Conservation (phyloP, 2,797 vertebrate genomes). For the Cyclopterus lumpus region DNA sequence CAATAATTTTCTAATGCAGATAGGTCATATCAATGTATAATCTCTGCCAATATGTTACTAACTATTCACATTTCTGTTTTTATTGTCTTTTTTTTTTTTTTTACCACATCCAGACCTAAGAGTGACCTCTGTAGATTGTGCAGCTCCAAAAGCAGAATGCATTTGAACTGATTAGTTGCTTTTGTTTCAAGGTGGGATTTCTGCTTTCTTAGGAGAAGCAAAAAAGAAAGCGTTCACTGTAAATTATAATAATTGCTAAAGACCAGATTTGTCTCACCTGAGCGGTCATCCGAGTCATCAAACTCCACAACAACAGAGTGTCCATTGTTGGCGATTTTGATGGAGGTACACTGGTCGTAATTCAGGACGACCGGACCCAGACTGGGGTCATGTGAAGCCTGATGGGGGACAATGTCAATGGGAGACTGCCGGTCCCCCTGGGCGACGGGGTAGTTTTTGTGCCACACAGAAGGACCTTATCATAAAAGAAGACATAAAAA, state of each 20-base stretch:
- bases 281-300: slow-evolving; percentile 90
- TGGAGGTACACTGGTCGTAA: slow-evolving; percentile 90
- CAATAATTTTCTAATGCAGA: background rate
- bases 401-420: slow-evolving; percentile 89
- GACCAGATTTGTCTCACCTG: slow-evolving; percentile 80
- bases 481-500: slow-evolving; percentile 8
- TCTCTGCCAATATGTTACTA: background rate
- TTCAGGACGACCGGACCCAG: slow-evolving; percentile 85
- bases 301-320: slow-evolving; percentile 96
- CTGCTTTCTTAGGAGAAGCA: background rate
- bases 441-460: slow-evolving; percentile 91
- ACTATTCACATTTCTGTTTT: background rate
- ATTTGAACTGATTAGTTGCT: background rate
- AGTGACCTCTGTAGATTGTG: background rate
- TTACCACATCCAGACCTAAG: background rate
- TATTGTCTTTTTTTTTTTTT: background rate
- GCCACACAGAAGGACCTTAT: slow-evolving; percentile 91
- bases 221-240: background rate
- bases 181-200: background rate
- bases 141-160: background rate
- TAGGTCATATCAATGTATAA: background rate
- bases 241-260: background rate
- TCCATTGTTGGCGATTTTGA: slow-evolving; percentile 93
- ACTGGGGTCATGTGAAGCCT: slow-evolving; percentile 86
- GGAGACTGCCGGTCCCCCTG: slow-evolving; percentile 92